Percentiles rank a stretch among this genome's conserved stretches.
These are phyloP conservation scores for Myotis myotis DNA, from an alignment of 2,797 vertebrate genomes.

Conservation along the genomic window DNA sequence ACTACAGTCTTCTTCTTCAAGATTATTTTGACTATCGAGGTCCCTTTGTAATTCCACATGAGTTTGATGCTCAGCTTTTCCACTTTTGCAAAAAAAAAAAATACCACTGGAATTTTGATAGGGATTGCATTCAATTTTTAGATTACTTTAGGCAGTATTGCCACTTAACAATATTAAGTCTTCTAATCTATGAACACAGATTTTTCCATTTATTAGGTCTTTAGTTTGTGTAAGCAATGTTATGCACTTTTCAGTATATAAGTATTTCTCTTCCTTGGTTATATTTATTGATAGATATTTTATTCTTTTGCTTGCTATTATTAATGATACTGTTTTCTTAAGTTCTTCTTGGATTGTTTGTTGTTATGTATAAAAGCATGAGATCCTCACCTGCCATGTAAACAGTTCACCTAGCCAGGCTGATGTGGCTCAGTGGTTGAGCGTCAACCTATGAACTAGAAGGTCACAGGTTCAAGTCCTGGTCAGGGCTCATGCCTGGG, in stretches of 20 bases:
- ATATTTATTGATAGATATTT: background rate
- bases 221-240: background rate
- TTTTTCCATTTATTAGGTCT: background rate
- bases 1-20: background rate
- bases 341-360: conserved; percentile 1
- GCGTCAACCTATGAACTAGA: no score
- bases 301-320: background rate
- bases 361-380: background rate
- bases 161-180: background rate
- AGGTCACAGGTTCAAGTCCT: no score
- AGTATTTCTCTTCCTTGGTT: background rate
- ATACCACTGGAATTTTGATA: background rate
- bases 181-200: background rate
- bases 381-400: background rate
- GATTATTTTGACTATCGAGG: background rate
- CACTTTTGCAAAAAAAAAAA: background rate
- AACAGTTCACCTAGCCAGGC: background rate
- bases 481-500: no score
- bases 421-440: no score
- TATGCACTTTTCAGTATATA: background rate
- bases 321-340: background rate
- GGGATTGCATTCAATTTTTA: background rate
- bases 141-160: background rate
- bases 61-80: background rate
- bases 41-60: background rate